A percentile compares a stretch with the other conserved stretches of the same genome.
Conservation (phyloP, 2,113 vertebrate species). For the Hydropotes inermis region DNA sequence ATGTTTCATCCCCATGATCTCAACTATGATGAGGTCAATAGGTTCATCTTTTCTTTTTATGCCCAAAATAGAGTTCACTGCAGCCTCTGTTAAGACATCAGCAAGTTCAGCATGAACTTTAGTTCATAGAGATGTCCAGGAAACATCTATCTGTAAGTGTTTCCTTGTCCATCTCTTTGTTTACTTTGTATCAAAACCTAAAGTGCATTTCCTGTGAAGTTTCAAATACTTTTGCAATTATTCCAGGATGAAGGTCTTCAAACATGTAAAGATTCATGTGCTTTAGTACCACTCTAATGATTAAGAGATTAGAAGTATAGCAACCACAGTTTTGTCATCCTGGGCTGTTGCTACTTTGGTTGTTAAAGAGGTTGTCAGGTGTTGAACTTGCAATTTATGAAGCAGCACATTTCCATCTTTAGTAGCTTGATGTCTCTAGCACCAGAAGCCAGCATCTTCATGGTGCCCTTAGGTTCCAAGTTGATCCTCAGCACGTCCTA, state of each 20-base stretch:
- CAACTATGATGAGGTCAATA: slow-evolving; percentile 97
- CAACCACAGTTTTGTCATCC: slow-evolving; percentile 97
- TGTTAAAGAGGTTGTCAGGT: slow-evolving; percentile 96
- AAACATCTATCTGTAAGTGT: slow-evolving; percentile 91
- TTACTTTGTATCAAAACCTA: slow-evolving; percentile 93
- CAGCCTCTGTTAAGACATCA: slow-evolving; percentile 95
- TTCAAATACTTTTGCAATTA: slow-evolving; percentile 95
- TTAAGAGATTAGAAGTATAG: slow-evolving; percentile 97
- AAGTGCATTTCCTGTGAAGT: slow-evolving; percentile 91
- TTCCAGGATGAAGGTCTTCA: slow-evolving; percentile 96
- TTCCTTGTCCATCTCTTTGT: slow-evolving; percentile 93
- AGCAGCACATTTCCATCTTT: slow-evolving; percentile 97
- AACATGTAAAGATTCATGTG: slow-evolving; percentile 96
- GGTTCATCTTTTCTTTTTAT: slow-evolving; percentile 89
- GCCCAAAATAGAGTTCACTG: slow-evolving; percentile 93
- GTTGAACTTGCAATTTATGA: slow-evolving; percentile 99
- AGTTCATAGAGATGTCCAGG: slow-evolving; percentile 93
- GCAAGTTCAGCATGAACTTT: slow-evolving; percentile 94
- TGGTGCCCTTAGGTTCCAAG: neutral
- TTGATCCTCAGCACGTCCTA: neutral
- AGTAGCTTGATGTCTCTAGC: slow-evolving; percentile 95
- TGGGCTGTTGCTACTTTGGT: slow-evolving; percentile 97
- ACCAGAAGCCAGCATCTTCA: slow-evolving; percentile 90
- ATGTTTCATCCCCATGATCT: slow-evolving; percentile 99
- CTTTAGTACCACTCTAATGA: slow-evolving; percentile 95